These are phyloP conservation scores for Onthophagus sagittarius DNA, from an alignment of 2,888 invertebrate genomes.

Conservation along the genomic window DNA sequence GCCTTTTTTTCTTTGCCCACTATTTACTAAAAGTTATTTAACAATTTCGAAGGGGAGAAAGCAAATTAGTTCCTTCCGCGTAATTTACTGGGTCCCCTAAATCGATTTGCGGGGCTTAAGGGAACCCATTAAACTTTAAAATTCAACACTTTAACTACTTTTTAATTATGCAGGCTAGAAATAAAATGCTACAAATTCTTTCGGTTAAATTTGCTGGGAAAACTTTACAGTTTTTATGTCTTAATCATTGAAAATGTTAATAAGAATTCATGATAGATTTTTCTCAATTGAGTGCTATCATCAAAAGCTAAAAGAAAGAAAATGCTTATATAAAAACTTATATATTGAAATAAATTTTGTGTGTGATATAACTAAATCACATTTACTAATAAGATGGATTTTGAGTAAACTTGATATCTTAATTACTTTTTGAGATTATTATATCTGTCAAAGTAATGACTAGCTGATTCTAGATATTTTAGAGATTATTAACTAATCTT, in stretches of 20 bases:
- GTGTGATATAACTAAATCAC: no score
- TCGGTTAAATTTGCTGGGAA: neutral
- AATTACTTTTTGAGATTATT: no score
- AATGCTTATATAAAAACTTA: no score
- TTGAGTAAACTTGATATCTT: no score
- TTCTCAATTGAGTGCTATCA: no score
- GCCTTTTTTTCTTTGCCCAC: neutral
- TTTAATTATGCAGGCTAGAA: neutral
- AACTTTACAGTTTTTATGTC: constrained; percentile 26
- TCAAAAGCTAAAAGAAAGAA: no score
- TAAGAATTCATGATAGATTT: no score
- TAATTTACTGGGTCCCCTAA: neutral
- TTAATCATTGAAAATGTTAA: constrained; percentile 18
- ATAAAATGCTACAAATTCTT: neutral
- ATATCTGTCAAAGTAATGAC: no score
- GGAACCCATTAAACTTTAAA: neutral
- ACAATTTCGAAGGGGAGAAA: neutral
- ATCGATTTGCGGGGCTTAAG: neutral
- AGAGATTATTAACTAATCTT: no score
- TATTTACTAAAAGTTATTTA: neutral
- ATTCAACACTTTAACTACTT: neutral
- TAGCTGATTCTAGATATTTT: no score
- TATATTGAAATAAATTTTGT: no score
- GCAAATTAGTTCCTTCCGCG: neutral
- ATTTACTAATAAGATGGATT: no score